Evolutionary conservation across 2,113 vertebrate genomes (phyloP).

Genomic region (Cichladusa arquata): DNA sequence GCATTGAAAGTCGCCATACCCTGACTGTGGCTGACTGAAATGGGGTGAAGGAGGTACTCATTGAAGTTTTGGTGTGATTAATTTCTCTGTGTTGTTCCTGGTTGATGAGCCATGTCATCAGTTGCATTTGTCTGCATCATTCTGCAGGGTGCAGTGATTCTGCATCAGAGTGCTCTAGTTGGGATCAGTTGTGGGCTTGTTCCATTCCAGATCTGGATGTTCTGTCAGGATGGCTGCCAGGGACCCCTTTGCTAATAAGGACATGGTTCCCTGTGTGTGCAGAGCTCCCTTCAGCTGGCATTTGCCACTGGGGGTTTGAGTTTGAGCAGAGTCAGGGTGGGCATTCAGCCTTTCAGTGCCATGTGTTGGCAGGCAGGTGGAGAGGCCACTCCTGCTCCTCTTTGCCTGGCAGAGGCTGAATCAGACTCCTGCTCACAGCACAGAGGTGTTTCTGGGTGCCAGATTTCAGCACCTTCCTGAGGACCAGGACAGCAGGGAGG

Average conservation of each 20-base stretch:
- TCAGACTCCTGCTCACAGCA: not conserved
- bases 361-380: not conserved
- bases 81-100: not conserved
- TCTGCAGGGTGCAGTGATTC: not conserved
- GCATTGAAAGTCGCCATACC: not conserved
- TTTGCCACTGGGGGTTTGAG: rapidly evolving
- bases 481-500: rapidly evolving
- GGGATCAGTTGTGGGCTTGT: not conserved
- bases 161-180: not conserved
- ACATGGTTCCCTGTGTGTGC: not conserved
- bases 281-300: not conserved
- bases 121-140: not conserved
- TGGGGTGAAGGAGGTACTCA: not conserved
- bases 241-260: not conserved
- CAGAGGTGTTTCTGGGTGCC: too few species aligned
- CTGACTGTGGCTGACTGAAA: not conserved
- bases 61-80: not conserved
- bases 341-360: not conserved
- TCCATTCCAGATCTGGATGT: not conserved
- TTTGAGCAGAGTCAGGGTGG: not conserved
- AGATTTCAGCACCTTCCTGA: not conserved
- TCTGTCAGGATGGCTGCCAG: not conserved
- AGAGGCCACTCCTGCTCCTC: not conserved
- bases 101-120: not conserved
- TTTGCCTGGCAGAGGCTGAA: not conserved